phyloP scores from a whole-genome alignment of 2,797 vertebrate species.

The Gymnothorax reevesii region DNA sequence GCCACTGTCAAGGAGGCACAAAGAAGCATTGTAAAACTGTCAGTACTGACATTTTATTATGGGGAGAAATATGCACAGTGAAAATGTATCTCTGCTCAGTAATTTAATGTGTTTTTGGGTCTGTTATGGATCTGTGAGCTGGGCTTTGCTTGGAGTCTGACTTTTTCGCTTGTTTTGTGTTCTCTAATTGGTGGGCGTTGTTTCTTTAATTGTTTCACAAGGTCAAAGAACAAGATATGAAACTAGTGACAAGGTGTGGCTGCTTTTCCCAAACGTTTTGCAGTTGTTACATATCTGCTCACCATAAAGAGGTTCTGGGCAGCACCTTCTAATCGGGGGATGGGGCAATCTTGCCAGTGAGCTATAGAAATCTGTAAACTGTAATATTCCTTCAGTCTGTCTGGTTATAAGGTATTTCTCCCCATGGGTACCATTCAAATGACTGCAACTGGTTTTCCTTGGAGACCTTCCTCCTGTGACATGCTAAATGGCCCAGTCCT shows the following conservation, averaged over 20 bases:
- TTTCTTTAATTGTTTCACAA: neutral
- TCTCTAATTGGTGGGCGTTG: neutral
- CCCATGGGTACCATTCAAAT: neutral
- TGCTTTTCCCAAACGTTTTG: neutral
- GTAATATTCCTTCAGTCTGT: slow-evolving; percentile 3
- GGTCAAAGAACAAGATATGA: too few relatives aligned
- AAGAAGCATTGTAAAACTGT: too few relatives aligned
- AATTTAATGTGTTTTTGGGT: neutral
- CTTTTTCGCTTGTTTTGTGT: neutral
- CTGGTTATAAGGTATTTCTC: slow-evolving; percentile 4
- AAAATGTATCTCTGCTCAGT: neutral
- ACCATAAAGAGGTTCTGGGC: neutral
- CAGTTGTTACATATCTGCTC: neutral
- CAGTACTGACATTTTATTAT: neutral
- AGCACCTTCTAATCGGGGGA: too few relatives aligned
- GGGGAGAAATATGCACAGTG: slow-evolving; percentile 19
- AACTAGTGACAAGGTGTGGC: too few relatives aligned
- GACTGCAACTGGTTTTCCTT: slow-evolving; percentile 14
- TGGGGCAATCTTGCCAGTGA: neutral
- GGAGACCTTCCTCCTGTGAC: neutral
- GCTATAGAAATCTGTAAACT: neutral
- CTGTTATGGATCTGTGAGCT: neutral
- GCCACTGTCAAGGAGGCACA: too few relatives aligned
- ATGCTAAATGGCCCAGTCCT: neutral
- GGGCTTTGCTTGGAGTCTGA: neutral